Evolutionary conservation across 2,888 invertebrate species (phyloP), one percentile per base, ranked within the genome.

Genomic region (Galerucella nymphaeae): DNA sequence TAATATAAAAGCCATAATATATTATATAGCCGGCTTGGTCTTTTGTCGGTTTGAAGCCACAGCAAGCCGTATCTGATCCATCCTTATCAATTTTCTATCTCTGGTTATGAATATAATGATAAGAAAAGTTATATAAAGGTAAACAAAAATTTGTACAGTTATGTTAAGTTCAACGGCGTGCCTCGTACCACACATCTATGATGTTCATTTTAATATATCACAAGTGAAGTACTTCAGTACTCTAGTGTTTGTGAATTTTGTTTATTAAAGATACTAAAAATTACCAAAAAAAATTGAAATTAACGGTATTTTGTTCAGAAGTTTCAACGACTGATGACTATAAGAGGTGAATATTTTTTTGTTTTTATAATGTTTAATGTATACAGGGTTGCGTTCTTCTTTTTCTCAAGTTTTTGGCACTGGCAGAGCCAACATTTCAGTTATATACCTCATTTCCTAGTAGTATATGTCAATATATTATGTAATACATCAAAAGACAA

Each of bases 111-210:
- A 73, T 70, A 75, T 72, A 72, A 73, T 71, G 77, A 77, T 77
- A 77, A 72, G 71, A 71, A 77, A 62, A 72, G 72, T 77, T 74
- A 75, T 75, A 77, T 77, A 77, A 77, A 77, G 77, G 73, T 71
- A 71, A 72, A 74, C 68, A 74, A 75, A 65, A 62, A 66, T 62
- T 70, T 70, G 70, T 70, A 70, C 70, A 70, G 70, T 64, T 70
- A 70, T 57, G 70, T 70, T 70, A 70, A 70, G 63, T 23, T 57
- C 64, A 53, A 42, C 38, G 50, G 59, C 42, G 53, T 64, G 55
- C 14, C 42, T 38, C 16, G 42, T 70, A 63, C 63, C 8, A 42
- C 4, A 41, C 13, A 16, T 41, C 38, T 16, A 20, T 2, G 42
- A 13, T 62, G 42, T 62, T 16, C 41, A 50, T 53, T 53, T 4